phyloP scores from a whole-genome alignment of 2,113 vertebrate genomes.

The Cynoglossus semilaevis region DNA sequence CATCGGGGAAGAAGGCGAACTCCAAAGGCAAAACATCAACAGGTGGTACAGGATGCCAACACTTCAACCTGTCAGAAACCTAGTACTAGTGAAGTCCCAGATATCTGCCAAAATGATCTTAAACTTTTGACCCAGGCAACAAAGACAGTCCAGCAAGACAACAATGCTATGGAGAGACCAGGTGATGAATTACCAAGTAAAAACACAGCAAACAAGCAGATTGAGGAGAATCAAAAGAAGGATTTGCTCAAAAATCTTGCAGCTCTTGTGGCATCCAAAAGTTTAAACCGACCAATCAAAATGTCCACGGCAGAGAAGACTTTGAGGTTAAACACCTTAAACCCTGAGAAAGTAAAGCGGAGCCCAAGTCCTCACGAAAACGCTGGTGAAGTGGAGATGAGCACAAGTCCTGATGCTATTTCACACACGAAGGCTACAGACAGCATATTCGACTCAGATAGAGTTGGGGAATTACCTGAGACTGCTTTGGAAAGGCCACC shows the following conservation, averaged over 20 bases:
- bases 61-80: not conserved
- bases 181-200: not conserved
- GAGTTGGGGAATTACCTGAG: too few species aligned
- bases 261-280: not conserved
- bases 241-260: not conserved
- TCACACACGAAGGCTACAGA: not conserved
- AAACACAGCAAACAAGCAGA: not conserved
- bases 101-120: not conserved
- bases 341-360: constrained; percentile 9
- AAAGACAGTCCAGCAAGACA: not conserved
- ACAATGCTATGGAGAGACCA: not conserved
- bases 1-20: constrained; percentile 38
- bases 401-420: too few species aligned
- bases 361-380: not conserved
- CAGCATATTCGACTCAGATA: not conserved
- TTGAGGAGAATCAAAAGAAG: constrained; percentile 12
- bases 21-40: constrained; percentile 19
- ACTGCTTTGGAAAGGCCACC: not conserved
- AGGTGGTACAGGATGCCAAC: constrained; percentile 14
- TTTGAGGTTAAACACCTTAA: not conserved
- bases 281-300: not conserved
- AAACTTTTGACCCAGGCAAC: not conserved
- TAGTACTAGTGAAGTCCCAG: not conserved
- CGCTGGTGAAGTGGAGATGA: too few species aligned
- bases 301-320: not conserved